A percentile compares a stretch with the other conserved stretches of the same genome.
These are phyloP conservation scores for Pachliopta kotzebuea DNA, from an alignment of 2,888 invertebrate genomes.

Conservation along the genomic window DNA sequence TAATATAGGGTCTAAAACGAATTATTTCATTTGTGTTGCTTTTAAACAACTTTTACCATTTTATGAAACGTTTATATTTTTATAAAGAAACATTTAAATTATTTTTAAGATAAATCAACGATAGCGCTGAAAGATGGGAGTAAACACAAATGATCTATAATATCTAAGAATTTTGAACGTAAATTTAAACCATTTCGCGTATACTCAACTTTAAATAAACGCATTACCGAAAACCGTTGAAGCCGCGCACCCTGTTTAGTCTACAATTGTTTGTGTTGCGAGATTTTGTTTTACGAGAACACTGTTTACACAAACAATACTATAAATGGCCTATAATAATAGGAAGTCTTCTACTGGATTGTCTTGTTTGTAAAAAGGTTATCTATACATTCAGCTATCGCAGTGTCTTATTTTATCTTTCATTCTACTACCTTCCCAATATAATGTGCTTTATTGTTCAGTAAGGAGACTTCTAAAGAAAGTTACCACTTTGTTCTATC, in stretches of 20 bases:
- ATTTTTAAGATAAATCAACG: conserved; percentile 10
- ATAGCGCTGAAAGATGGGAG: conserved; percentile 3
- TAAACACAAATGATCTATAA: conserved; percentile 9
- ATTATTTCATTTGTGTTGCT: conserved; percentile 5
- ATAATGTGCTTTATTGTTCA: no score
- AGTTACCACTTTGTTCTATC: no score
- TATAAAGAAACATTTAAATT: background rate
- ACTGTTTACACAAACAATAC: conserved; percentile 28
- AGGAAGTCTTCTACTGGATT: background rate
- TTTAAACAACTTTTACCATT: background rate
- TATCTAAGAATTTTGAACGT: conserved; percentile 7
- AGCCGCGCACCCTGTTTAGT: conserved; percentile 59
- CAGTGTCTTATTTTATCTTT: no score
- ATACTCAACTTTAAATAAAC: conserved; percentile 38
- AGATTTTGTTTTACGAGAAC: conserved; percentile 50
- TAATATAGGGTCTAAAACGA: conserved; percentile 3
- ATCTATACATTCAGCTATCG: background rate
- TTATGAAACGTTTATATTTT: background rate
- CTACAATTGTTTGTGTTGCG: conserved; percentile 53
- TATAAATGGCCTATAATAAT: background rate
- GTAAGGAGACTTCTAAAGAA: no score
- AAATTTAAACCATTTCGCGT: conserved; percentile 13
- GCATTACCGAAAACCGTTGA: conserved; percentile 51
- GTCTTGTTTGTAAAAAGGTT: background rate
- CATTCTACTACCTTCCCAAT: no score